Evolutionary conservation across 2,113 vertebrate species (phyloP), one percentile per base, ranked within the genome.

Genomic region (Tragelaphus buxtoni): DNA sequence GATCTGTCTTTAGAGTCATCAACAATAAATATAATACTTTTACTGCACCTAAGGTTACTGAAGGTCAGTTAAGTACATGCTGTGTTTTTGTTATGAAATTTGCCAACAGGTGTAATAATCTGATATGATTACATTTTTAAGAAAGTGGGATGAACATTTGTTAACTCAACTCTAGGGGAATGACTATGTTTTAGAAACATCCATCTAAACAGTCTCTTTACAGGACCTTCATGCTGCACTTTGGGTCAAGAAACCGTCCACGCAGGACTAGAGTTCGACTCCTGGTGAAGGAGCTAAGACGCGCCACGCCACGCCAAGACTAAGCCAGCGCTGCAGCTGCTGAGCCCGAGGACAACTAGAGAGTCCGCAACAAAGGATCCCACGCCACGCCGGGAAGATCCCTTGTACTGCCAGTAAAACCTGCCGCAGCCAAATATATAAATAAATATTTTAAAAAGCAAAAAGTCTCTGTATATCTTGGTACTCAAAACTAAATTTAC

Each of bases 361-460:
- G 22, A 11, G 65, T 39, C 65, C 4, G 9, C 65, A 22, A 12
- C 18, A 10, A 22, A 22, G 65, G 18, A 13, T 13, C 35, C 69
- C 28, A 24, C 11, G 13, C 5, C 69, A 3, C 0, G 22, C 35
- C 7, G 22, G 1, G 39, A 26, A 1, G 35, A 42, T 12, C 3
- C 69, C 39, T 20, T 24, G 39, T 7, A 6, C 39, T 42, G 69
- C 69, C 69, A 42, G 35, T 2, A 13, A 22, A 42, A 26, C 39
- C 69, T 39, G 39, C 20, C 0, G 22, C 69, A 42, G 69, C 20
- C 39, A 9, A 24, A 42, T 13, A 12, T 0, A 42, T 6, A 26
- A 42, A 74, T 74, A 74, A 39, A 74, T 26, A 14, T 7, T 74
- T 26, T 20, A 69, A 74, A 42, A 42, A 42, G n/a, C n/a, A 69